Evolutionary conservation across 1,140 invertebrate genomes (phyloP), one percentile per base, ranked within the genome.

Genomic region (Homalodisca vitripennis): DNA sequence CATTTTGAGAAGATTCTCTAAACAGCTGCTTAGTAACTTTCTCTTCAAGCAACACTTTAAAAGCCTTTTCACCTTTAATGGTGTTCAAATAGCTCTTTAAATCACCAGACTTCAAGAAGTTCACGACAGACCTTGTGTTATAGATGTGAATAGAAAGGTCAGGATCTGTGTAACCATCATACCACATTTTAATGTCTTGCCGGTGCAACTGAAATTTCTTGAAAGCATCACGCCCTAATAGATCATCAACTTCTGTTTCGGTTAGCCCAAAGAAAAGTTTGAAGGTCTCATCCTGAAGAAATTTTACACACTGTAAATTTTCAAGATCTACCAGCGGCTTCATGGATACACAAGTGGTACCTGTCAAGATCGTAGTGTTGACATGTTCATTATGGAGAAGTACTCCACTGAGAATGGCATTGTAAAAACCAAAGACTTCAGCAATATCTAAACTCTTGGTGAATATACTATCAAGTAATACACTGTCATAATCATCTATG

Each of bases 141-240:
- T 51, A 51, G 3, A 51, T 51, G 22, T 51, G 48, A 10, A 22
- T 22, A 12, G 48, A 51, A 22, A 51, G 48, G n/a, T 51, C 48
- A 51, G 48, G 48, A 51, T n/a, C n/a, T 12, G 48, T 51, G 48
- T 51, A 51, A 22, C 48, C 48, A 20, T 51, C 48, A 51, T 51
- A 51, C 48, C 48, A 51, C 22, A 20, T 22, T n/a, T 14, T 51
- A 14, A 51, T 20, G 48, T 51, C 22, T 51, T 14, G 48, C 22
- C 48, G 6, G 14, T n/a, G n/a, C n/a, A n/a, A n/a, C n/a, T n/a
- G n/a, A n/a, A 51, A n/a, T 20, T 20, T 51, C 14, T 20, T 22
- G n/a, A 20, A 51, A 6, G 22, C 48, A 51, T 3, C 3, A 20
- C n/a, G 3, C 14, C 22, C 48, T 3, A 51, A 14, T 22, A 51